Evolutionary conservation across 1,140 invertebrate species (phyloP).

Genomic region (Ips nitidus): DNA sequence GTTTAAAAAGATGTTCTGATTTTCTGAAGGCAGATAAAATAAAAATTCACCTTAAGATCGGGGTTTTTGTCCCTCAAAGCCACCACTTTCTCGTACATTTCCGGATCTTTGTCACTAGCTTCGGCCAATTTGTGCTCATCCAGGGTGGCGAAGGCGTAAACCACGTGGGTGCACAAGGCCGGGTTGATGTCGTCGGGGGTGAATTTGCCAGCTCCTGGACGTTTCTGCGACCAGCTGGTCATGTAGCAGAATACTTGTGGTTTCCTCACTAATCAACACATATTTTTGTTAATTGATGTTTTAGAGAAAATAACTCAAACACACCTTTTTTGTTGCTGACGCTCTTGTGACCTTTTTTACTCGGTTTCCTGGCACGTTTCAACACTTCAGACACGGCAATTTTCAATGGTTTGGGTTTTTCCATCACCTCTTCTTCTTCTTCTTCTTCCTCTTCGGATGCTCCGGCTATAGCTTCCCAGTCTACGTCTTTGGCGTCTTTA

Average conservation of each 20-base stretch:
- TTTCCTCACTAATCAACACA: slow-evolving; percentile 63
- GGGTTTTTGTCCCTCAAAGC: slow-evolving; percentile 87
- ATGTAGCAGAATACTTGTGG: slow-evolving; percentile 90
- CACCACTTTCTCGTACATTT: slow-evolving; percentile 82
- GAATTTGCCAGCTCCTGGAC: slow-evolving; percentile 83
- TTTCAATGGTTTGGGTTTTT: slow-evolving; percentile 78
- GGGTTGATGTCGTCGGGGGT: slow-evolving; percentile 85
- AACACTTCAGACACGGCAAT: slow-evolving; percentile 75
- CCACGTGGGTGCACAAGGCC: slow-evolving; percentile 86
- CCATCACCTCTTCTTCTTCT: slow-evolving; percentile 56
- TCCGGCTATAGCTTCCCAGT: slow-evolving; percentile 76
- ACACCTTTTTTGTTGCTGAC: slow-evolving; percentile 36
- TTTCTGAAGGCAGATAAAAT: background rate
- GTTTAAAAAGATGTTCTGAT: background rate
- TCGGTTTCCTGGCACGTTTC: slow-evolving; percentile 65
- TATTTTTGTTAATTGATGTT: slow-evolving; percentile 3
- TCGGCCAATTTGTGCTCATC: slow-evolving; percentile 80
- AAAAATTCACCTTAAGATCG: slow-evolving; percentile 70
- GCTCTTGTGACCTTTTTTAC: slow-evolving; percentile 38
- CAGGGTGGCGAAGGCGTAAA: slow-evolving; percentile 90
- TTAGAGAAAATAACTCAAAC: background rate
- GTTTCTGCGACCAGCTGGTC: slow-evolving; percentile 91
- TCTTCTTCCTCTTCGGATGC: slow-evolving; percentile 61
- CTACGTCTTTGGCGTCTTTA: slow-evolving; percentile 79
- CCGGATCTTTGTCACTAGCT: slow-evolving; percentile 74